Evolutionary conservation across 2,113 vertebrate species (phyloP), one percentile per base, ranked within the genome.

Genomic region (Notothenia coriiceps): DNA sequence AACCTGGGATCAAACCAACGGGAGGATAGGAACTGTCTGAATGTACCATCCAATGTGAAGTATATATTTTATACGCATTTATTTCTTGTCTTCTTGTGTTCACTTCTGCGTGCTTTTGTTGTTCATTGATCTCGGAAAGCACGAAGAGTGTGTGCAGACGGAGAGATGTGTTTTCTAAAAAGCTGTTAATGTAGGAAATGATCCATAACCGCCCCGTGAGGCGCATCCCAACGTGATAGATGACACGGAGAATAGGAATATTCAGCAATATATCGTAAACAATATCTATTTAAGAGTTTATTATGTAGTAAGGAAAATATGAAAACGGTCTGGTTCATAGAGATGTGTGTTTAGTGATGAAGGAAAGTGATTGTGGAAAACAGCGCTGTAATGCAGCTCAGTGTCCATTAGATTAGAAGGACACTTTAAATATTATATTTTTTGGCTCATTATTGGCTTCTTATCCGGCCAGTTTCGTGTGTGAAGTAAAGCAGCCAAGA

Each of bases 41-140:
- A 95, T 95, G 94, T 94, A 93, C 89, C 86, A 89, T 84, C 92
- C 81, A 94, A 94, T 94, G 94, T 95, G 94, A 95, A 94, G 79
- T 86, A 83, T 51, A 79, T 74, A 74, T 89, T 88, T 91, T 75
- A 51, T 78, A 66, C 86, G 69, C 73, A n/a, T 81, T 74, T 56
- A 0, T 46, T 52, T 56, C 29, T 82, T 77, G 18, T 82, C 65
- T 71, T 74, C 64, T 7, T 67, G 61, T 70, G 22, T 60, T 87
- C 18, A 49, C 65, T 18, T 86, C 52, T 72, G 29, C 2, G 69
- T n/a, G 75, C 50, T 81, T 69, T 49, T 77, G 2, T 66, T 55
- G 70, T 81, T 68, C 0, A 69, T 72, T 49, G 51, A 18, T 85
- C 70, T 77, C 43, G 51, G 77, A 88, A 93, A 91, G 83, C 93